Base-by-base conservation (phyloP, 2,888 invertebrate species). In the Strigamia crassipes region DNA sequence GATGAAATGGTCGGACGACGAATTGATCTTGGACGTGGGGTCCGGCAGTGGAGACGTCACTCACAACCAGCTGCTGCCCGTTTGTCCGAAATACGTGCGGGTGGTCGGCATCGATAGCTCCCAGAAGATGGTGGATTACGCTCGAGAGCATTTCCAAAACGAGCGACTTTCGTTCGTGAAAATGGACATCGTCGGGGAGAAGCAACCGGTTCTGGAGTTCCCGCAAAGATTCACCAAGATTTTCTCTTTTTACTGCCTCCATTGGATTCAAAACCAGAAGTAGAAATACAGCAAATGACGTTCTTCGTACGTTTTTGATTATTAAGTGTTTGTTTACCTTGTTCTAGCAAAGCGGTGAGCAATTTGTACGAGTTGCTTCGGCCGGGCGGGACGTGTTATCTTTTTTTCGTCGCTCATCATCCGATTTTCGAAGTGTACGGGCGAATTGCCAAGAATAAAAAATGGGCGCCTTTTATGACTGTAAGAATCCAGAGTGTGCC, bases 201-300 rank as follows among this genome's bases (percentile, higher is more conserved):
- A 78, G 15, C 84, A 89, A 88, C 81, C 82, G n/a, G n/a, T 84
- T 0, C 82, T 82, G 27, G 42, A 83, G 10, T 85, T 85, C 42
- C 85, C 85, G 1, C 83, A 83, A 18, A 85, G 87, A 38, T 94
- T 93, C 85, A 90, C 92, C 86, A 93, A 94, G 86, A 90, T 91
- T 0, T 91, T 93, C 81, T 94, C 94, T 0, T 94, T 94, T 86
- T 94, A 94, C 86, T 92, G 93, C 83, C 88, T 95, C 4, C 94
- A 94, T 85, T 94, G 94, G 94, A 91, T 94, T 42, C 91, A 91
- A 84, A 90, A 94, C 86, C 92, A 93, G 87, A 90, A 91, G 93
- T 93, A 89, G n/a, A n/a, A n/a, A n/a, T n/a, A n/a, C n/a, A n/a
- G n/a, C n/a, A n/a, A n/a, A n/a, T n/a, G n/a, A n/a, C n/a, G n/a